phyloP scores from a whole-genome alignment of 2,797 vertebrate species.

The Cheirogaleus major region DNA sequence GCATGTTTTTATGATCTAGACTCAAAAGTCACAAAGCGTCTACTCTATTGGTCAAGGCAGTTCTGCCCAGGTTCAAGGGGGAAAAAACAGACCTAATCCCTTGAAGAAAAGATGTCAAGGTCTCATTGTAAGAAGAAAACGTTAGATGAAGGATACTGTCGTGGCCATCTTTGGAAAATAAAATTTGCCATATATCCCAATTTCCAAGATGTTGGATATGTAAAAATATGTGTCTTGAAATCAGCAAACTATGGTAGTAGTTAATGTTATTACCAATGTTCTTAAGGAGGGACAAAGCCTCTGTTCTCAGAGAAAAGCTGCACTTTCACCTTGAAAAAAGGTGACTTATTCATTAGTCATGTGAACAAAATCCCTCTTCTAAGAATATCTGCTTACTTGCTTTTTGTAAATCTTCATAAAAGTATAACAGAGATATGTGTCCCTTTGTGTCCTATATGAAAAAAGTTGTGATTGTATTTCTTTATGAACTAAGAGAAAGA shows the following conservation, averaged over 20 bases:
- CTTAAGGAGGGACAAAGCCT: not conserved
- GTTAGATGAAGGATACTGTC: not conserved
- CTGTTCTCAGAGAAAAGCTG: not conserved
- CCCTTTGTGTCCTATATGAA: not conserved
- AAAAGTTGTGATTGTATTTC: not conserved
- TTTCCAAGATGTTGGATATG: not conserved
- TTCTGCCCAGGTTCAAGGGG: not conserved
- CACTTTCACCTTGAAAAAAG: not conserved
- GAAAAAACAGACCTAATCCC: not conserved
- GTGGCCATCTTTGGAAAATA: not conserved
- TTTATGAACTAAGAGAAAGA: not conserved
- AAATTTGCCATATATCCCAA: not conserved
- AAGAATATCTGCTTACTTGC: too few relatives aligned
- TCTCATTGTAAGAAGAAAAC: not conserved
- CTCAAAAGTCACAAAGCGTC: not conserved
- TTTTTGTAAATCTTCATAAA: not conserved
- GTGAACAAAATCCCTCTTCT: not conserved
- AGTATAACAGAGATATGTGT: not conserved
- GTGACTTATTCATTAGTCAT: not conserved
- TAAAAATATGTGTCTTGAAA: not conserved
- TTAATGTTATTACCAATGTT: not conserved
- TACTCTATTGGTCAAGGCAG: not conserved
- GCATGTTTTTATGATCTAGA: not conserved
- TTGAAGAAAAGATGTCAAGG: not conserved
- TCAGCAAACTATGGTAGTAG: not conserved